phyloP scores from a whole-genome alignment of 2,113 vertebrate species.

The rat (Rattus norvegicus) region GRCr8 NC_086020.1:244029501-244030000 shows the following conservation, averaged over 20 bases:
- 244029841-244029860: background rate
- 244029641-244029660: background rate
- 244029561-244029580: background rate
- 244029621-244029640: conserved; percentile 13
- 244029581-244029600: too few species aligned
- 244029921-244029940: background rate
- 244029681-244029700: background rate
- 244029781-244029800: conserved; percentile 33
- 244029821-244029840: background rate
- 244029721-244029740: conserved; percentile 26
- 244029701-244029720: conserved; percentile 23
- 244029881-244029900: background rate
- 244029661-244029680: background rate
- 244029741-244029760: background rate
- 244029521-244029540: background rate
- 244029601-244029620: background rate
- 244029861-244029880: background rate
- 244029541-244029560: background rate
- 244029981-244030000: background rate
- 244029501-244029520: conserved; percentile 19
- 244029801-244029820: background rate
- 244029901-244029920: background rate
- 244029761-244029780: background rate
- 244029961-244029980: background rate
- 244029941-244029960: background rate